These are phyloP conservation scores for Osmerus eperlanus DNA, from an alignment of 2,113 vertebrate species.

Conservation along the genomic window DNA sequence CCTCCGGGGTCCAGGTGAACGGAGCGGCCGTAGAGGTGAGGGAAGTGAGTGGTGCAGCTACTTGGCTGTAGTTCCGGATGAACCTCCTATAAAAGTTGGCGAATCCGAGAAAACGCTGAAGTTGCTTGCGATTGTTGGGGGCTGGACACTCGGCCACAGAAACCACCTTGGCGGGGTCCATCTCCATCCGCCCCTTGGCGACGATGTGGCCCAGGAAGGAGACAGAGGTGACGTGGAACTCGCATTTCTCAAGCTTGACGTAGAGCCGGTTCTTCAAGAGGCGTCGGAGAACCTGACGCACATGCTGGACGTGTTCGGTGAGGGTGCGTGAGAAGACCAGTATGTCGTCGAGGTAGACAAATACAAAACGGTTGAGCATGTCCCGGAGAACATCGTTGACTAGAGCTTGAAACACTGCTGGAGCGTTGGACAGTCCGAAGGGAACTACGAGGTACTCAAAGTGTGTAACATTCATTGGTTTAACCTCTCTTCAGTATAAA, in stretches of 20 bases:
- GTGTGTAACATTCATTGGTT: no score
- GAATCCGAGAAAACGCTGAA: not conserved
- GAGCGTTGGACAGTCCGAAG: not conserved
- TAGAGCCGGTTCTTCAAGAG: not conserved
- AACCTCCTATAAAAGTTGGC: not conserved
- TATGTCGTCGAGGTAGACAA: not conserved
- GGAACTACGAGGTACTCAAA: not conserved
- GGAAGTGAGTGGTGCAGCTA: not conserved
- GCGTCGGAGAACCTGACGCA: not conserved
- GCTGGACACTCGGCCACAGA: not conserved
- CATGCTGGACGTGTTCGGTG: no score
- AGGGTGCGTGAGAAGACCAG: no score
- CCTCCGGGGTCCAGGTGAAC: not conserved
- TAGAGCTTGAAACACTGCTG: not conserved
- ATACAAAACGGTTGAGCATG: not conserved
- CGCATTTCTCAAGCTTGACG: conserved; percentile 1
- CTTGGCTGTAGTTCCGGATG: not conserved
- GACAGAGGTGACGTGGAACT: not conserved
- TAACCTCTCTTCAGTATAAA: no score
- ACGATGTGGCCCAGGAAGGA: not conserved
- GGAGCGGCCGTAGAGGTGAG: not conserved
- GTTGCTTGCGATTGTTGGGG: not conserved
- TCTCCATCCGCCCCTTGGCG: not conserved
- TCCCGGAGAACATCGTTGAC: not conserved
- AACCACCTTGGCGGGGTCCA: not conserved